Evolutionary conservation across 2,113 vertebrate species (phyloP).

Genomic region (Pontoporia blainvillei): DNA sequence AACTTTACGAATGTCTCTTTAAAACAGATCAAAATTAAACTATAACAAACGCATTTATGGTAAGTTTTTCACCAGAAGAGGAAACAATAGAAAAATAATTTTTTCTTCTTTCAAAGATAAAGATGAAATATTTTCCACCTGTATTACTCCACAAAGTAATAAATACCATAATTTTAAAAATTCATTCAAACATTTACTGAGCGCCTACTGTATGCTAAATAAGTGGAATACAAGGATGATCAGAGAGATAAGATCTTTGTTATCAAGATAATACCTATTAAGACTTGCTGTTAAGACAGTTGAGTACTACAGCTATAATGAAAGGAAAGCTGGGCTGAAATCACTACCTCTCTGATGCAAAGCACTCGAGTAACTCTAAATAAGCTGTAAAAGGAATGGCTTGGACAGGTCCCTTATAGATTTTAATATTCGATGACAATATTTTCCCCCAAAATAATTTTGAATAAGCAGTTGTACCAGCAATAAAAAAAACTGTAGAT

Average conservation of each 20-base stretch:
- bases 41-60: background rate
- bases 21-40: conserved; percentile 27
- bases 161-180: background rate
- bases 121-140: background rate
- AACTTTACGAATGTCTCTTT: conserved; percentile 11
- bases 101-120: conserved; percentile 19
- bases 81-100: conserved; percentile 8
- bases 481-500: background rate
- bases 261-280: background rate
- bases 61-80: background rate
- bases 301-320: background rate
- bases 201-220: background rate
- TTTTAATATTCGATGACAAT: conserved; percentile 13
- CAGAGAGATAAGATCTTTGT: background rate
- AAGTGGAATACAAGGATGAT: background rate
- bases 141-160: background rate
- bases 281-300: background rate
- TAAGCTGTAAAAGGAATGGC: background rate
- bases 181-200: background rate
- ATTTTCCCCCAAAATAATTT: background rate
- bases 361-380: background rate
- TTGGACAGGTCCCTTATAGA: background rate
- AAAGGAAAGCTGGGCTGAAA: background rate
- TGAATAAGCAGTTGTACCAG: background rate
- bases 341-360: background rate